Conservation (phyloP, 2,888 invertebrate species). For the Axea sp. region DNA sequence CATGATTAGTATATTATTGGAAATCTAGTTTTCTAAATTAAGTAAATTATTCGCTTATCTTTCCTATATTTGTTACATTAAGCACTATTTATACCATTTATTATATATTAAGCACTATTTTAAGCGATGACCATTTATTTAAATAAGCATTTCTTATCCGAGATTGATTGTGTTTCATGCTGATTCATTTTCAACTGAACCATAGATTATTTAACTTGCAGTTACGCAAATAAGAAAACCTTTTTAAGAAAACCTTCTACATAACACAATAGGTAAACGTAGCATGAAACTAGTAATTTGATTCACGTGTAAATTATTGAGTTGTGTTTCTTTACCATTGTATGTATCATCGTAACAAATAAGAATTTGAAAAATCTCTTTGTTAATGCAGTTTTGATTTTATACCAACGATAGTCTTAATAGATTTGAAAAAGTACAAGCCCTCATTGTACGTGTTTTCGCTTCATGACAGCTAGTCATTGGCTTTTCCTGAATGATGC, state of each 20-base stretch:
- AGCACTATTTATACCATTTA: no score
- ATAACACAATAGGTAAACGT: constrained; percentile 2
- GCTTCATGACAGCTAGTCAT: constrained; percentile 33
- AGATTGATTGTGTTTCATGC: constrained; percentile 4
- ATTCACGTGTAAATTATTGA: background rate
- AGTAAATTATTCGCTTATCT: no score
- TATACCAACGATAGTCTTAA: constrained; percentile 4
- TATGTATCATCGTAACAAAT: constrained; percentile 14
- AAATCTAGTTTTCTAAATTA: no score
- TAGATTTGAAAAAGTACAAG: constrained; percentile 18
- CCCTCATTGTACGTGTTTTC: constrained; percentile 15
- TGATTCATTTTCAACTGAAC: constrained; percentile 30
- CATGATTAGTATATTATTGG: no score
- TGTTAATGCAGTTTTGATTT: constrained; percentile 1
- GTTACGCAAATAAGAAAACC: constrained; percentile 9
- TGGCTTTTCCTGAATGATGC: constrained; percentile 22
- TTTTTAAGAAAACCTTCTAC: no score
- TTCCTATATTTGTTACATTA: no score
- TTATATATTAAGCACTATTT: no score
- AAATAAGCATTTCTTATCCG: background rate
- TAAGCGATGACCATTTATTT: background rate
- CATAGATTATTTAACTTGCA: constrained; percentile 27
- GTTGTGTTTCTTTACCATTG: background rate
- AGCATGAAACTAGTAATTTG: constrained; percentile 9
- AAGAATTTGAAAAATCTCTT: constrained; percentile 33